phyloP scores from a whole-genome alignment of 2,797 vertebrate genomes.

The Hoplostethus atlanticus region DNA sequence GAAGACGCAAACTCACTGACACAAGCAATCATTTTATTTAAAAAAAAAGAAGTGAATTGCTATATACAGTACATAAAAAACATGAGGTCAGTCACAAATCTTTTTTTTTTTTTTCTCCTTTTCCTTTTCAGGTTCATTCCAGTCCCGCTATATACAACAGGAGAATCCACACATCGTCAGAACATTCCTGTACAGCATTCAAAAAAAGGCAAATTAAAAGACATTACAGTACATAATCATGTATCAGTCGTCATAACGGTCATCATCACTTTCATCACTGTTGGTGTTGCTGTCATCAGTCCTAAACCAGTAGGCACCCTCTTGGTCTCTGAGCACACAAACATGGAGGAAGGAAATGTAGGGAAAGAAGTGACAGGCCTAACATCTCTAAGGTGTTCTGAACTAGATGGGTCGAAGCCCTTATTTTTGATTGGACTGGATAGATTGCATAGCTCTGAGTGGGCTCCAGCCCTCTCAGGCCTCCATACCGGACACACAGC shows the following conservation, averaged over 20 bases:
- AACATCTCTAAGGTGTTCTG: not conserved
- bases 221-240: conserved; percentile 32
- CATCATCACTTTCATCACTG: conserved; percentile 8
- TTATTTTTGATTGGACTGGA: conserved; percentile 33
- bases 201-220: conserved; percentile 67
- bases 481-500: conserved; percentile 43
- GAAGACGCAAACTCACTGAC: conserved; percentile 52
- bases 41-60: conserved; percentile 79
- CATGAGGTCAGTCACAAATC: conserved; percentile 71
- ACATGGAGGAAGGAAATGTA: conserved; percentile 3
- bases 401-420: conserved; percentile 49
- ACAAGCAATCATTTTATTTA: conserved; percentile 83
- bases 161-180: conserved; percentile 53
- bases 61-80: conserved; percentile 86
- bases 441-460: conserved; percentile 72
- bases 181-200: conserved; percentile 73
- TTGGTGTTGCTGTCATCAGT: conserved; percentile 32
- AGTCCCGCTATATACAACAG: conserved; percentile 60
- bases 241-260: conserved; percentile 27
- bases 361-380: not conserved
- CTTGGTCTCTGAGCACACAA: conserved; percentile 60
- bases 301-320: conserved; percentile 73
- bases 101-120: conserved; percentile 46
- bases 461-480: conserved; percentile 53
- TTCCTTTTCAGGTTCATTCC: conserved; percentile 69